Evolutionary conservation across 92 coral and sea anemone genomes (phyloP), one percentile per base, ranked within the genome.

Genomic region (Palythoa grandiflora): DNA sequence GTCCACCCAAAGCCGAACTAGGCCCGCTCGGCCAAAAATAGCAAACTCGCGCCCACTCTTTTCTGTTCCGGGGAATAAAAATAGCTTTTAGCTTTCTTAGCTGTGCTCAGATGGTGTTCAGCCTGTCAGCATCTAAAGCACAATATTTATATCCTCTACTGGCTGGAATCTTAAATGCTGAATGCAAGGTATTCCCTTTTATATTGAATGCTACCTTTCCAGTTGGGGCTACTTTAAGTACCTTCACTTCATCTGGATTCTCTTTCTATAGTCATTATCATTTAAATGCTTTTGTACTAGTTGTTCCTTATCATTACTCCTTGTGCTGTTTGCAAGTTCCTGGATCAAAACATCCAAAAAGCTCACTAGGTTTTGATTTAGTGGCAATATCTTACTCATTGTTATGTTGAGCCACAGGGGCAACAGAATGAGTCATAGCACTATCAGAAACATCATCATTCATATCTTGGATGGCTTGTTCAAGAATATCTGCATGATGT

Each of bases 181-280:
- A 52, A 73, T 92, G 94, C 52, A 92, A 60, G 50, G 65, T 59
- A 13, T 59, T 13, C 19, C 65, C 65, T 1, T 59, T 59, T 59
- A 59, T 59, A 13, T 59, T 85, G 4, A 3, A 89, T 92, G 57
- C 92, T n/a, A 86, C 89, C 15, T 93, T 92, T 16, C 94, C 94
- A 71, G 73, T 59, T 14, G 65, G 20, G 20, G 65, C 65, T 63
- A 17, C 70, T 61, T 91, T 93, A 8, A 86, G 6, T 35, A 93
- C 96, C 38, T 79, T 85, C 6, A 93, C 14, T 1, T 93, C 87
- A 76, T 93, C 70, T 3, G 70, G 70, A 63, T 63, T 63, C 9
- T 63, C 70, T 63, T 63, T 4, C 36, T 63, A 4, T 63, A 17
- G 35, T 63, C 70, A 63, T 4, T 19, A 17, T 63, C 70, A 63